phyloP scores from a whole-genome alignment of 2,797 vertebrate genomes.

The Cyclura pinguis region DNA sequence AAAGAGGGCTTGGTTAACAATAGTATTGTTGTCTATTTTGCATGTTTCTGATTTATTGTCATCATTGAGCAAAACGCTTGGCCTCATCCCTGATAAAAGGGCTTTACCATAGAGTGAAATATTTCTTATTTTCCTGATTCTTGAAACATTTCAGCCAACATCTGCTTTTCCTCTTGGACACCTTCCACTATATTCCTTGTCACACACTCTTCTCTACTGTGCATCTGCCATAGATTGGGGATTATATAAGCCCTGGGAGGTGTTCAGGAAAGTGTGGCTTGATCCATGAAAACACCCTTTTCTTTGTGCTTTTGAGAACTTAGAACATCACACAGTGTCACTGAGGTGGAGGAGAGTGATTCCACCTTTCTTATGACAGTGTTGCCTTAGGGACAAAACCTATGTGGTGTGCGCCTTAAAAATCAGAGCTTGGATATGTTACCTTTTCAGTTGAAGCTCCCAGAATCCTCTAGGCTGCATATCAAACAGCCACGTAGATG shows the following conservation, averaged over 20 bases:
- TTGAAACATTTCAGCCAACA: slow-evolving; percentile 7
- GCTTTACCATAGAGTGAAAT: slow-evolving; percentile 22
- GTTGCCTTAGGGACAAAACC: slow-evolving; percentile 12
- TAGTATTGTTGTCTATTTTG: background rate
- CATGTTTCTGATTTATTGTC: background rate
- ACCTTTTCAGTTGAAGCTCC: no score
- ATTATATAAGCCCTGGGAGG: slow-evolving; percentile 55
- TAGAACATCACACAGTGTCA: background rate
- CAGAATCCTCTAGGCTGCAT: no score
- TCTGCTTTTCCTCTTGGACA: slow-evolving; percentile 23
- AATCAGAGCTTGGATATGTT: background rate
- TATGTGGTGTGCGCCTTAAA: background rate
- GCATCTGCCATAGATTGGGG: slow-evolving; percentile 20
- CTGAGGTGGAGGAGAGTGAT: slow-evolving; percentile 25
- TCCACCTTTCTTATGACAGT: slow-evolving; percentile 56
- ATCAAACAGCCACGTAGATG: no score
- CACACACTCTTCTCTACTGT: slow-evolving; percentile 7
- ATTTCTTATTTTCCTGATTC: slow-evolving; percentile 9
- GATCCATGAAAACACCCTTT: slow-evolving; percentile 41
- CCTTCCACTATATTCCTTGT: slow-evolving; percentile 25
- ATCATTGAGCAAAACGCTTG: background rate
- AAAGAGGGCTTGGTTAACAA: background rate
- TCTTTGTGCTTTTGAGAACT: slow-evolving; percentile 21
- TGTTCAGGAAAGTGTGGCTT: slow-evolving; percentile 55
- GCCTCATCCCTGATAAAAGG: slow-evolving; percentile 10